Base-by-base conservation (phyloP, 2,888 invertebrate genomes). In the Criorhina ranunculi region DNA sequence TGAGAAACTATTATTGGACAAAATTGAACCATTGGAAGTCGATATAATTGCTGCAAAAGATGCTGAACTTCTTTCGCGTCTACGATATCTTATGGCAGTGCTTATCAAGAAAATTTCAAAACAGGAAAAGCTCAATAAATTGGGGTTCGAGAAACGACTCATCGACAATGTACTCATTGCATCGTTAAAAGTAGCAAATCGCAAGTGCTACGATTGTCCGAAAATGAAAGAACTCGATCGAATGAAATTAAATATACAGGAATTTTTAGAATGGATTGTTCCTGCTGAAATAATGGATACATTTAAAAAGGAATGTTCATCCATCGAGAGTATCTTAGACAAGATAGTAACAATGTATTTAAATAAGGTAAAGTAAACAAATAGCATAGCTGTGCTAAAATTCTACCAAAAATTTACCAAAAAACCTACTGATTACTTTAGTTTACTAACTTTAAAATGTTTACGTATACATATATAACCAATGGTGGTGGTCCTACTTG, bases 111-210 rank as follows among this genome's bases (percentile, higher is more conserved):
- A 96, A 91, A 97, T 97, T 86, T 96, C 96, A 15, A 94, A 95
- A n/a, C 95, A 95, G 87, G 95, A 95, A 87, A 94, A 95, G 88
- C 93, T 97, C 53, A 94, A 95, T 83, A 95, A 95, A 88, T 92
- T 97, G 89, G 97, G 97, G 88, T 95, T 94, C 92, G 96, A 95
- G 77, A 93, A 93, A 88, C 91, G 92, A 42, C 93, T 96, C 6
- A 96, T 97, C 85, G 97, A 97, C 90, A 96, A 96, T 86, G 95
- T 97, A 3, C 93, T 97, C 0, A 93, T 95, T 67, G 96, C 96
- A 87, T 96, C 96, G 0, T 93, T 97, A 44, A 94, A 95, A 89
- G 94, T 95, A 37, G 96, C 96, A 81, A 95, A 95, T 1, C 93
- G 95, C 69, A 92, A 92, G 17, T 95, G 96, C 0, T 94, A 95